phyloP scores from a whole-genome alignment of 2,113 vertebrate genomes.

The Xiphias gladius region DNA sequence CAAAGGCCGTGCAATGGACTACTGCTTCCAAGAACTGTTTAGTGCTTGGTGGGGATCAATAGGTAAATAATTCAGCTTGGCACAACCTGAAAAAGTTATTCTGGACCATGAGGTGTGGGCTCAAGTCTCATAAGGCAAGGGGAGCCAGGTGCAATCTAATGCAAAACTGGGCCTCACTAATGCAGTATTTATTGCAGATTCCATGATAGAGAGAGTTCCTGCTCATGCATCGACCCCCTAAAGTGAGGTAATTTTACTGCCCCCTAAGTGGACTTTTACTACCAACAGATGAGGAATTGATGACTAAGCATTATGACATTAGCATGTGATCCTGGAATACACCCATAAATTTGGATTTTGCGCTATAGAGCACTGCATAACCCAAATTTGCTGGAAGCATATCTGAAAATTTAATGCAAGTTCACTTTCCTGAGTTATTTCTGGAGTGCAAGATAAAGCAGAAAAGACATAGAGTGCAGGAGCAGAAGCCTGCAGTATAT shows the following conservation, averaged over 20 bases:
- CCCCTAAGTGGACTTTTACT: background rate
- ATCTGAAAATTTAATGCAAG: conserved; percentile 38
- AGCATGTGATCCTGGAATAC: conserved; percentile 24
- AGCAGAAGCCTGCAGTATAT: background rate
- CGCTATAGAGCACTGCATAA: background rate
- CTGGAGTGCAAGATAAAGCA: conserved; percentile 17
- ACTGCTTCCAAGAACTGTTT: background rate
- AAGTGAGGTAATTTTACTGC: background rate
- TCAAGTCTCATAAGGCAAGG: background rate
- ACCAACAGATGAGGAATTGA: background rate
- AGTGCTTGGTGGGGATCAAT: background rate
- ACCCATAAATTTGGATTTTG: conserved; percentile 8
- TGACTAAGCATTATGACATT: conserved; percentile 17
- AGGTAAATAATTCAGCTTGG: conserved; percentile 20
- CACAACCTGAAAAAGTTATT: background rate
- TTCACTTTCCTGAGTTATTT: conserved; percentile 9
- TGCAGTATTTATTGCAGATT: background rate
- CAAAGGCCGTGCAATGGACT: too few relatives aligned
- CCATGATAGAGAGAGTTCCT: background rate
- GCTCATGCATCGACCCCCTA: background rate
- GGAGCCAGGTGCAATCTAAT: background rate
- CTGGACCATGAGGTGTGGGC: conserved; percentile 4
- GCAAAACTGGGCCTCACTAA: background rate
- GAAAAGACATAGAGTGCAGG: background rate
- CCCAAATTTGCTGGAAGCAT: conserved; percentile 15